A percentile compares a stretch with the other conserved stretches of the same genome.
phyloP scores from a whole-genome alignment of 2,888 invertebrate genomes.

The Metopia argyrocephala region DNA sequence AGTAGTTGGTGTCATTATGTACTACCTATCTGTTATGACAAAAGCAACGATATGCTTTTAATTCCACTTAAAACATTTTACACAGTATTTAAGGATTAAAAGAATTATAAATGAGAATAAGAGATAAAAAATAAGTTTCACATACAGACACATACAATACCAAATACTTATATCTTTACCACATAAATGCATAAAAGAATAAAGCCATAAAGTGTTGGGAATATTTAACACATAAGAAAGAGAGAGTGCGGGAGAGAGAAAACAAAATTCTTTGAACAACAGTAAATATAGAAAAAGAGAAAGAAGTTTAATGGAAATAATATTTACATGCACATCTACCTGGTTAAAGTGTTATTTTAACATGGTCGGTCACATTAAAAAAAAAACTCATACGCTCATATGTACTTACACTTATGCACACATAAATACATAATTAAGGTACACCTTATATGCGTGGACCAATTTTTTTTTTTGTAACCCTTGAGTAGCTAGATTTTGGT shows the following conservation, averaged over 20 bases:
- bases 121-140: background rate
- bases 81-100: slow-evolving; percentile 58
- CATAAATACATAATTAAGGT: too few relatives aligned
- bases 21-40: background rate
- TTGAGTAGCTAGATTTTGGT: too few relatives aligned
- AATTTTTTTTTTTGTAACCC: too few relatives aligned
- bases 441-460: too few relatives aligned
- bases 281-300: too few relatives aligned
- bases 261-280: too few relatives aligned
- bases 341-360: slow-evolving; percentile 52
- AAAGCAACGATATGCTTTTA: background rate
- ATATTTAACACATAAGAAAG: background rate
- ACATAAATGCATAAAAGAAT: slow-evolving; percentile 43
- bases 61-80: slow-evolving; percentile 29
- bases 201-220: background rate
- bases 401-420: background rate
- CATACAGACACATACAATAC: background rate
- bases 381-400: background rate
- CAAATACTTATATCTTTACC: background rate
- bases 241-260: background rate
- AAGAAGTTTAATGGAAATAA: slow-evolving; percentile 43
- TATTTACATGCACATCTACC: slow-evolving; percentile 47
- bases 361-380: background rate
- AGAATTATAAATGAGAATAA: slow-evolving; percentile 38
- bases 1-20: background rate